These are phyloP conservation scores for Lepus americanus DNA, from an alignment of 2,113 vertebrate species.

Conservation along the genomic window DNA sequence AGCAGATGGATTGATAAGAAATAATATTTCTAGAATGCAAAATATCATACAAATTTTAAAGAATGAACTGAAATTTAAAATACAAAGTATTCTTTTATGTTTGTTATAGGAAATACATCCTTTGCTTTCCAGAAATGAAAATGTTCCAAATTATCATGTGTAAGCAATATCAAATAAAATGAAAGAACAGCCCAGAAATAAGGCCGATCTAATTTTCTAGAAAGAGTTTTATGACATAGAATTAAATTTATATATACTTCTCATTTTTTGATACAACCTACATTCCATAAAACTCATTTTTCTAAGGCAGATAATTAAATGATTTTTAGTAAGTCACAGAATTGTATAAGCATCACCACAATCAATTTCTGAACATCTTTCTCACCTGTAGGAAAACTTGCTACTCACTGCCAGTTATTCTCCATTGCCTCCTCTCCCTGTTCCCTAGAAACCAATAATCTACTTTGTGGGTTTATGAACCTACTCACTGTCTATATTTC, in stretches of 20 bases:
- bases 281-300: neutral
- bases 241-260: neutral
- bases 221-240: slow-evolving; percentile 36
- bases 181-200: slow-evolving; percentile 35
- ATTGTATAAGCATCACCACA: neutral
- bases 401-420: neutral
- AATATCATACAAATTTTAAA: slow-evolving; percentile 66
- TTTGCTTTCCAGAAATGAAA: slow-evolving; percentile 70
- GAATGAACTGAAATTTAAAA: slow-evolving; percentile 62
- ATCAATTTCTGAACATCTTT: neutral
- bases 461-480: neutral
- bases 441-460: neutral
- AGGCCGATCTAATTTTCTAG: slow-evolving; percentile 58
- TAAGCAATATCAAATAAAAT: slow-evolving; percentile 58
- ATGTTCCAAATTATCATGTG: slow-evolving; percentile 46
- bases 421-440: neutral
- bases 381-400: neutral
- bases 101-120: slow-evolving; percentile 51
- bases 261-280: neutral
- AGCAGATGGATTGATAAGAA: slow-evolving; percentile 58
- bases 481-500: neutral
- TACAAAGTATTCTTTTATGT: slow-evolving; percentile 62
- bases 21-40: slow-evolving; percentile 68
- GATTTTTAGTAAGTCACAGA: neutral
- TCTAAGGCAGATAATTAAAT: neutral